These are phyloP conservation scores for Oscheius myriophilus DNA, from an alignment of 2,888 invertebrate species.

Conservation along the genomic window DNA sequence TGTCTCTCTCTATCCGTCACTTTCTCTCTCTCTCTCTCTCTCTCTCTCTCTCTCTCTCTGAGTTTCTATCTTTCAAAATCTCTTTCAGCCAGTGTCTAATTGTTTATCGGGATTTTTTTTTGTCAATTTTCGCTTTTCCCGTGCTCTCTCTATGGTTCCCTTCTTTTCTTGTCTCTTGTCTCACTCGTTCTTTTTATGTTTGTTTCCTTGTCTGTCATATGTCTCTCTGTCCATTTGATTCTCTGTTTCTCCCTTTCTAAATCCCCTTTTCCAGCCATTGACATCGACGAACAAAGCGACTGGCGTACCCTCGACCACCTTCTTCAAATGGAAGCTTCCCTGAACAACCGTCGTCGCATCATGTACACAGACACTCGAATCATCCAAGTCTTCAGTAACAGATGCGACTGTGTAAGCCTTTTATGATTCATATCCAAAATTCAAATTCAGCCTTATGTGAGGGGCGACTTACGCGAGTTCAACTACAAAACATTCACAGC, in stretches of 20 bases:
- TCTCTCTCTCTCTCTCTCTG: no score
- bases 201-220: neutral
- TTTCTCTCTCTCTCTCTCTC: no score
- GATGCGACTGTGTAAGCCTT: constrained; percentile 50
- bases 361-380: constrained; percentile 54
- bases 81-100: no score
- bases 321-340: constrained; percentile 43
- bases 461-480: constrained; percentile 44
- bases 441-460: constrained; percentile 47
- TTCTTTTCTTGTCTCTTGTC: no score
- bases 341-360: constrained; percentile 50
- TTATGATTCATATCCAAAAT: neutral
- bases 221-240: neutral
- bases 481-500: constrained; percentile 46
- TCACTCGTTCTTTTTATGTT: no score
- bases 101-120: no score
- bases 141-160: no score
- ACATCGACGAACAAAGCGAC: constrained; percentile 28
- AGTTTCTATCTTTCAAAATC: no score
- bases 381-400: constrained; percentile 43
- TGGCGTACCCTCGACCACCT: constrained; percentile 37
- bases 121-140: no score
- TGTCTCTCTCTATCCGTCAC: no score
- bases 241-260: neutral
- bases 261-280: constrained; percentile 16